Evolutionary conservation across 2,888 invertebrate genomes (phyloP).

Genomic region (Cosmopolites sordidus): DNA sequence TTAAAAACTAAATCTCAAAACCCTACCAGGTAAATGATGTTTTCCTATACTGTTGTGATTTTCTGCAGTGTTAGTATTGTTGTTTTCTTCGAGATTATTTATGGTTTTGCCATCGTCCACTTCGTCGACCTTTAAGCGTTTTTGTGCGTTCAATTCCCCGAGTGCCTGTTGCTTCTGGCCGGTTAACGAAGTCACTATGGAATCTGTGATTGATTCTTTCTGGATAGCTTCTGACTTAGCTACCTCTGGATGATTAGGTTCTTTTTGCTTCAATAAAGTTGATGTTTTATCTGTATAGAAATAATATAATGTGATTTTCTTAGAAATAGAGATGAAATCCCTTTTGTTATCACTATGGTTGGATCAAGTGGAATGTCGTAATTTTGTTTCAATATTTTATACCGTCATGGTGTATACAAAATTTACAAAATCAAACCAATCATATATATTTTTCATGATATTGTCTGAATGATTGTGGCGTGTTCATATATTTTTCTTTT

Average conservation of each 20-base stretch:
- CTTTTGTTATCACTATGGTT: too few species aligned
- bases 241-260: slow-evolving; percentile 3
- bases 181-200: slow-evolving; percentile 28
- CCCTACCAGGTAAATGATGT: slow-evolving; percentile 22
- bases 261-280: slow-evolving; percentile 25
- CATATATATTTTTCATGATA: too few species aligned
- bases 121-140: neutral
- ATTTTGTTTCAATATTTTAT: too few species aligned
- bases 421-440: too few species aligned
- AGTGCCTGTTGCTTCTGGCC: slow-evolving; percentile 17
- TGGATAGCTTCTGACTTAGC: slow-evolving; percentile 17
- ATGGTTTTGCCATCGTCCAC: neutral
- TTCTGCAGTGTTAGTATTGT: slow-evolving; percentile 11
- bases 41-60: slow-evolving; percentile 16
- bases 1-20: neutral
- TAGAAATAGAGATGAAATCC: too few species aligned
- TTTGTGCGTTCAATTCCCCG: neutral
- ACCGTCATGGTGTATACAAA: too few species aligned
- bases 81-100: slow-evolving; percentile 15
- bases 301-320: neutral
- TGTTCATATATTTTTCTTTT: too few species aligned
- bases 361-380: too few species aligned
- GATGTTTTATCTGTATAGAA: slow-evolving; percentile 30
- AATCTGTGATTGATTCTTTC: slow-evolving; percentile 27
- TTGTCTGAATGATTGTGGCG: too few species aligned